phyloP scores from a whole-genome alignment of 2,888 invertebrate genomes.

The Andrena trimmerana region DNA sequence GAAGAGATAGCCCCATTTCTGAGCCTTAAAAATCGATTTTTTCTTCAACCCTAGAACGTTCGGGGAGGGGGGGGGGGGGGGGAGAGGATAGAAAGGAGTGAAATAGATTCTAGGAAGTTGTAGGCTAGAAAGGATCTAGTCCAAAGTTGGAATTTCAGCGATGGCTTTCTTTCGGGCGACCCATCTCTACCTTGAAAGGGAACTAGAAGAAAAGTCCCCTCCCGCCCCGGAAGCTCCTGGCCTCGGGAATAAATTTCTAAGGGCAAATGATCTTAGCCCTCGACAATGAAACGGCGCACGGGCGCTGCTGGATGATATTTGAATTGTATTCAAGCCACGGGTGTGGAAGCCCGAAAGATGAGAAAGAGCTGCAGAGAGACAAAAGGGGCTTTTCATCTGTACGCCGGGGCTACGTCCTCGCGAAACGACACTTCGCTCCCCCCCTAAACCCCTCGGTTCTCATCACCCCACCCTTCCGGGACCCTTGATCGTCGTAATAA shows the following conservation, averaged over 20 bases:
- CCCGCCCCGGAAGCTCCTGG: constrained; percentile 35
- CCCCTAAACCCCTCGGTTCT: not conserved
- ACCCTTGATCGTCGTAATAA: not conserved
- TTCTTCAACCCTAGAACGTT: no score
- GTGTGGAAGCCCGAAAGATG: constrained; percentile 45
- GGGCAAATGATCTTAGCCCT: constrained; percentile 61
- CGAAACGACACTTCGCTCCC: constrained; percentile 19
- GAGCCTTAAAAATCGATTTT: no score
- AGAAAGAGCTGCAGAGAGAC: constrained; percentile 53
- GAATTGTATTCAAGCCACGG: constrained; percentile 55
- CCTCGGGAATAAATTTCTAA: constrained; percentile 60
- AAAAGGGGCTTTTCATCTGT: constrained; percentile 57
- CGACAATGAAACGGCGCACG: constrained; percentile 52
- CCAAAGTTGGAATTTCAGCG: constrained; percentile 36
- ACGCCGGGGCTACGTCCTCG: not conserved
- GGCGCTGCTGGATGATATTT: constrained; percentile 54
- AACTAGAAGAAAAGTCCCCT: constrained; percentile 22
- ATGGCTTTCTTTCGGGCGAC: constrained; percentile 36
- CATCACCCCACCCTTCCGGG: not conserved
- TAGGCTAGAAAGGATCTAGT: not conserved
- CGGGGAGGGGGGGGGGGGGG: no score
- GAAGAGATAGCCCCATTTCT: not conserved
- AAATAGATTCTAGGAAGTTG: not conserved
- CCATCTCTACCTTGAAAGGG: constrained; percentile 27
- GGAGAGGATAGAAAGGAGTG: not conserved